Percentiles rank a stretch among this genome's conserved stretches.
phyloP scores from a whole-genome alignment of 2,888 invertebrate genomes.

The Cyclophora albipunctata region DNA sequence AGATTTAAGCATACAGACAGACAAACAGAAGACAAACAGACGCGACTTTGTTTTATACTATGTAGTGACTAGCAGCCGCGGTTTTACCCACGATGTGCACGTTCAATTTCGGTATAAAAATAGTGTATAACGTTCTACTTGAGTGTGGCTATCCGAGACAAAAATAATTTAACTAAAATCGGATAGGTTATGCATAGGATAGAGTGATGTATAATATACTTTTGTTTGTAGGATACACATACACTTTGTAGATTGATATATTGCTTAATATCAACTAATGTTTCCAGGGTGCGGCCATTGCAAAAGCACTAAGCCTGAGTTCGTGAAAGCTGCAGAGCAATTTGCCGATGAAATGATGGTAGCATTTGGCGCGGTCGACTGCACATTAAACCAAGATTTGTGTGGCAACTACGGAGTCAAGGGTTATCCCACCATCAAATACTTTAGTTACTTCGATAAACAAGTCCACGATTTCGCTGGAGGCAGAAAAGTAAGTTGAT shows the following conservation, averaged over 20 bases:
- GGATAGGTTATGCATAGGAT: no score
- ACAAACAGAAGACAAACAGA: no score
- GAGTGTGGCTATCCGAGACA: no score
- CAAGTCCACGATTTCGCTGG: slow-evolving; percentile 80
- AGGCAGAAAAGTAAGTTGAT: slow-evolving; percentile 78
- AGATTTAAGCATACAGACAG: no score
- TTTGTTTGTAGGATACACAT: neutral
- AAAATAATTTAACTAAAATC: no score
- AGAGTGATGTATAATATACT: neutral
- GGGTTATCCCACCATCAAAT: slow-evolving; percentile 91
- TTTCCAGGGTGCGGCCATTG: slow-evolving; percentile 92
- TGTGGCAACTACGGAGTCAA: slow-evolving; percentile 83
- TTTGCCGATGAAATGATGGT: slow-evolving; percentile 86
- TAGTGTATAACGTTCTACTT: no score
- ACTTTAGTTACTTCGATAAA: slow-evolving; percentile 88
- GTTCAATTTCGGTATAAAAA: no score
- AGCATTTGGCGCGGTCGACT: slow-evolving; percentile 89
- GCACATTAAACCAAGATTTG: slow-evolving; percentile 77
- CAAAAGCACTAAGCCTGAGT: slow-evolving; percentile 88
- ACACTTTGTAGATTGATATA: neutral
- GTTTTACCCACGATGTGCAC: no score
- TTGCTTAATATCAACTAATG: no score
- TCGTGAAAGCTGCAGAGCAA: slow-evolving; percentile 81
- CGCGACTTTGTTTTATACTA: no score
- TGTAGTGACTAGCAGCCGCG: no score